phyloP scores from a whole-genome alignment of 2,888 invertebrate species.

The Drosophila paracracens region DNA sequence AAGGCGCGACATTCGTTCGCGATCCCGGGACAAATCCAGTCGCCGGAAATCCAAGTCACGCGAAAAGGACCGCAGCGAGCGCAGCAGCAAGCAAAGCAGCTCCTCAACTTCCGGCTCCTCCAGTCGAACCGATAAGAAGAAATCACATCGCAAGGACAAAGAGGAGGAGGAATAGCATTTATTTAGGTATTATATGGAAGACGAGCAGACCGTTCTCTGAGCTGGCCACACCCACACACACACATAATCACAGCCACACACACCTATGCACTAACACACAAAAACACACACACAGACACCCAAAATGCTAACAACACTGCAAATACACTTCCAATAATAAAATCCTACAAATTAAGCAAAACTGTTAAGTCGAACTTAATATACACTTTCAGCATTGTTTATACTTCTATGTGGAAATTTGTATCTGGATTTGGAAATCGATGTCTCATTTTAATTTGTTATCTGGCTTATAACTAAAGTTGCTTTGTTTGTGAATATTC shows the following conservation, averaged over 20 bases:
- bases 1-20: slow-evolving; percentile 86
- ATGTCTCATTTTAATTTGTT: background rate
- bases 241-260: slow-evolving; percentile 12
- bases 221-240: slow-evolving; percentile 24
- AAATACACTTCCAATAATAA: slow-evolving; percentile 62
- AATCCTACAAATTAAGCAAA: slow-evolving; percentile 39
- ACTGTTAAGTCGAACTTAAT: background rate
- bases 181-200: slow-evolving; percentile 62
- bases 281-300: background rate
- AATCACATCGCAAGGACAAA: slow-evolving; percentile 90
- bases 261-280: background rate
- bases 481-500: background rate
- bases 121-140: slow-evolving; percentile 87
- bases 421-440: background rate
- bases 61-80: slow-evolving; percentile 86
- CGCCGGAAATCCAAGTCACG: slow-evolving; percentile 88
- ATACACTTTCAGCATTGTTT: slow-evolving; percentile 1
- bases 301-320: slow-evolving; percentile 24
- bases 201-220: slow-evolving; percentile 46
- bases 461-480: background rate
- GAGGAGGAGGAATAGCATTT: slow-evolving; percentile 89
- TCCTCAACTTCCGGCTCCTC: slow-evolving; percentile 61
- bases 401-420: background rate
- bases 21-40: slow-evolving; percentile 88
- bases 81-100: slow-evolving; percentile 69